Conservation (phyloP, 2,888 invertebrate species). For the Apotomis capreana region DNA sequence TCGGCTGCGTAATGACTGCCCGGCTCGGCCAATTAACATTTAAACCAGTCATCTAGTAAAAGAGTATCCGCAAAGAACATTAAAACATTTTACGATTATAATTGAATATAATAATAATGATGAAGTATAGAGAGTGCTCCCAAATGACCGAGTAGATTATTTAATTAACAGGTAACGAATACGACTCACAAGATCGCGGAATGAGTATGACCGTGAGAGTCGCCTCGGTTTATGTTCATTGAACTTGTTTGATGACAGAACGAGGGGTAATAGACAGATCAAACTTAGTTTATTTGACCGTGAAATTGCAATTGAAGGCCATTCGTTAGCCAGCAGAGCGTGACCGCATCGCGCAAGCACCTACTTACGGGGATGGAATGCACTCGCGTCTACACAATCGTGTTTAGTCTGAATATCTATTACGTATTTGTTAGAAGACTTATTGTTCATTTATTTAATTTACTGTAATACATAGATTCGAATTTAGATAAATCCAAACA, state of each 20-base stretch:
- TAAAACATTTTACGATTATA: slow-evolving; percentile 14
- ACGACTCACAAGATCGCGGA: not conserved
- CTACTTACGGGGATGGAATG: slow-evolving; percentile 36
- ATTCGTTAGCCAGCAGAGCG: slow-evolving; percentile 35
- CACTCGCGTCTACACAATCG: slow-evolving; percentile 6
- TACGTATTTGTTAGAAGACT: not conserved
- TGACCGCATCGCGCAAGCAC: slow-evolving; percentile 39
- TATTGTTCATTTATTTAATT: not conserved
- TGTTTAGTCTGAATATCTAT: slow-evolving; percentile 5
- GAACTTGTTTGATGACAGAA: slow-evolving; percentile 34
- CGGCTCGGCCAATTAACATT: slow-evolving; percentile 25
- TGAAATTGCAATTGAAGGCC: slow-evolving; percentile 42
- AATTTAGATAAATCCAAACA: not conserved
- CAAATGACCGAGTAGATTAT: slow-evolving; percentile 13
- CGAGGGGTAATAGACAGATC: slow-evolving; percentile 41
- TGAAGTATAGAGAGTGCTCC: slow-evolving; percentile 12
- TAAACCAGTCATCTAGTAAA: slow-evolving; percentile 16
- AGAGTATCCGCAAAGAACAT: slow-evolving; percentile 6
- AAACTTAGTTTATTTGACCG: slow-evolving; percentile 42
- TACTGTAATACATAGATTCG: not conserved
- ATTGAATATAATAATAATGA: slow-evolving; percentile 25
- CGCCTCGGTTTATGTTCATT: slow-evolving; percentile 32
- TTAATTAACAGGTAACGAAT: slow-evolving; percentile 21
- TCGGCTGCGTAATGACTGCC: slow-evolving; percentile 54
- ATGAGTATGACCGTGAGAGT: slow-evolving; percentile 36